Evolutionary conservation across 2,888 invertebrate species (phyloP).

Genomic region (Hirtodrosophila cameraria): DNA sequence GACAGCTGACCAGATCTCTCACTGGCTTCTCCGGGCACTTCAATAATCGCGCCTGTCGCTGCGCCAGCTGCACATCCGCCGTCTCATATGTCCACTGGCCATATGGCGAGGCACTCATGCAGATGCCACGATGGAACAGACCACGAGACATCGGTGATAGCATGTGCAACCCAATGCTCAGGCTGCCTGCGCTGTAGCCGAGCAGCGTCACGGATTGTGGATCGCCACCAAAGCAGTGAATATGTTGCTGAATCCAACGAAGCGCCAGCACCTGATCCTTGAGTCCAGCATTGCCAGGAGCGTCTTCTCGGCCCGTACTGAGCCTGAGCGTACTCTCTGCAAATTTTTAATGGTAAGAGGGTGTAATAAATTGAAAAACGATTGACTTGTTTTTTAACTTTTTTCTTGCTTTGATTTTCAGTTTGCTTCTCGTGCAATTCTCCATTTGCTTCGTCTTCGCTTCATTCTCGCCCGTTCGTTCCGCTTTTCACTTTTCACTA

Average conservation of each 20-base stretch:
- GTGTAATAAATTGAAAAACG: no score
- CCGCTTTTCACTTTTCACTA: no score
- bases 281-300: constrained; percentile 89
- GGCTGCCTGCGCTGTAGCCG: constrained; percentile 86
- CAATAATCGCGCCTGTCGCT: constrained; percentile 86
- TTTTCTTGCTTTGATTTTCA: not conserved
- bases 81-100: constrained; percentile 85
- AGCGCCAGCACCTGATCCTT: constrained; percentile 89
- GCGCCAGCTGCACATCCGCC: constrained; percentile 86
- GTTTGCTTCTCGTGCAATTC: no score
- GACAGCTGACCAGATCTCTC: constrained; percentile 86
- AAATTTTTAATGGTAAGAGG: no score
- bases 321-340: no score
- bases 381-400: not conserved
- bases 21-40: constrained; percentile 86
- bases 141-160: constrained; percentile 88
- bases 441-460: no score
- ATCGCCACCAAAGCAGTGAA: constrained; percentile 88
- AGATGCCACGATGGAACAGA: constrained; percentile 88
- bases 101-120: constrained; percentile 87
- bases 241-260: constrained; percentile 88
- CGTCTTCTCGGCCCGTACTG: constrained; percentile 87
- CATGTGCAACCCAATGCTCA: constrained; percentile 85
- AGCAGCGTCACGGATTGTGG: constrained; percentile 87
- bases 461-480: no score